These are phyloP conservation scores for Xanthostigma xanthostigma DNA, from an alignment of 2,888 invertebrate species.

Conservation along the genomic window DNA sequence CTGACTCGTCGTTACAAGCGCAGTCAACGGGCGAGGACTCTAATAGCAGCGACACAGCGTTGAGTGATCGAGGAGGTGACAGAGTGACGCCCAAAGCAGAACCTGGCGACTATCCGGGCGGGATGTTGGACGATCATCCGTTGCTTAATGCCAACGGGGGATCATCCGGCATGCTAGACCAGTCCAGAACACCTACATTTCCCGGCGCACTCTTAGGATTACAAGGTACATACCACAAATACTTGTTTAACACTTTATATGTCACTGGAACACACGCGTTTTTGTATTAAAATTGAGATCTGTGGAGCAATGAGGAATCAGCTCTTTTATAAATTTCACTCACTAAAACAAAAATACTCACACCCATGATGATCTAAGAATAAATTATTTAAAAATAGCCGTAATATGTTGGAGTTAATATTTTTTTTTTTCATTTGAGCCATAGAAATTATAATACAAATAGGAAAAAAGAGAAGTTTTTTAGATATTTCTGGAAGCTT, in stretches of 20 bases:
- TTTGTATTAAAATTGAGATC: too few relatives aligned
- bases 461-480: too few relatives aligned
- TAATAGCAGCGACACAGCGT: slow-evolving; percentile 67
- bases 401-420: too few relatives aligned
- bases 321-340: too few relatives aligned
- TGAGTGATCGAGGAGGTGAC: slow-evolving; percentile 48
- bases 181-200: slow-evolving; percentile 55
- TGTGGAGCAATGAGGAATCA: too few relatives aligned
- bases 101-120: slow-evolving; percentile 47
- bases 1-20: slow-evolving; percentile 42
- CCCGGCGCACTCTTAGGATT: slow-evolving; percentile 66
- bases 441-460: too few relatives aligned
- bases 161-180: slow-evolving; percentile 39
- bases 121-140: slow-evolving; percentile 44
- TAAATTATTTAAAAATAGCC: too few relatives aligned
- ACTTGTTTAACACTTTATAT: slow-evolving; percentile 5
- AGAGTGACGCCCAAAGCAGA: slow-evolving; percentile 59
- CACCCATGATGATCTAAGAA: too few relatives aligned
- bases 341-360: too few relatives aligned
- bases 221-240: slow-evolving; percentile 41
- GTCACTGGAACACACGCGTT: too few relatives aligned
- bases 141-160: slow-evolving; percentile 42
- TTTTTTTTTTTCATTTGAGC: too few relatives aligned
- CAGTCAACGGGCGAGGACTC: slow-evolving; percentile 72
- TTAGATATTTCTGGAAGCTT: too few relatives aligned